phyloP scores from a whole-genome alignment of 2,113 vertebrate genomes.

The Hylia prasina region DNA sequence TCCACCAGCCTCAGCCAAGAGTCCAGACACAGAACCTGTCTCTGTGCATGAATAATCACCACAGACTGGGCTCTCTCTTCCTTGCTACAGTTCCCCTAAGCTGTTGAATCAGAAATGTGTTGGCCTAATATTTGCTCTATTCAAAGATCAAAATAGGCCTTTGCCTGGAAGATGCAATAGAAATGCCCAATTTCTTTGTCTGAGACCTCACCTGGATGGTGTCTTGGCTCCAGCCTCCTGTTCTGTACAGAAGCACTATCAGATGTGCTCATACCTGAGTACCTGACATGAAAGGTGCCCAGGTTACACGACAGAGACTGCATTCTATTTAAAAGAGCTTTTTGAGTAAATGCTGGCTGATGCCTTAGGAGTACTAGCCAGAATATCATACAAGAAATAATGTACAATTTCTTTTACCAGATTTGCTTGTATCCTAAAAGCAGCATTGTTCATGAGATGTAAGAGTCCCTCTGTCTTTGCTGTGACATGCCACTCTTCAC shows the following conservation, averaged over 20 bases:
- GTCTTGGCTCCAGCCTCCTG: not conserved
- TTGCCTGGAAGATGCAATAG: not conserved
- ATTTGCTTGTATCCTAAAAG: not conserved
- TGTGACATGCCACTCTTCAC: not conserved
- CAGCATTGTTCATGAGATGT: not conserved
- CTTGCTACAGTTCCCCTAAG: not conserved
- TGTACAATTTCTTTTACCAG: not conserved
- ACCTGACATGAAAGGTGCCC: rapidly evolving
- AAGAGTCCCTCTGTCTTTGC: not conserved
- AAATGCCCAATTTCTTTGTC: not conserved
- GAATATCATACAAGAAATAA: not conserved
- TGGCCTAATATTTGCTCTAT: not conserved
- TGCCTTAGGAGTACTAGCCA: not conserved
- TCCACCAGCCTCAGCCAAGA: not conserved
- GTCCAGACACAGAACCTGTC: not conserved
- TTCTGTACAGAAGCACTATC: not conserved
- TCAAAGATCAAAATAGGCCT: not conserved
- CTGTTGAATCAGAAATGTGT: not conserved
- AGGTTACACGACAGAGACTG: not conserved
- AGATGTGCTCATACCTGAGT: not conserved
- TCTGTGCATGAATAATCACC: not conserved
- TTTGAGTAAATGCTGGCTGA: not conserved
- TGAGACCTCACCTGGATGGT: not conserved
- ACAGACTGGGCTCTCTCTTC: not conserved
- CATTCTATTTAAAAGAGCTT: not conserved